phyloP scores from a whole-genome alignment of 1,140 invertebrate genomes.

The Drosophila murphyi region DNA sequence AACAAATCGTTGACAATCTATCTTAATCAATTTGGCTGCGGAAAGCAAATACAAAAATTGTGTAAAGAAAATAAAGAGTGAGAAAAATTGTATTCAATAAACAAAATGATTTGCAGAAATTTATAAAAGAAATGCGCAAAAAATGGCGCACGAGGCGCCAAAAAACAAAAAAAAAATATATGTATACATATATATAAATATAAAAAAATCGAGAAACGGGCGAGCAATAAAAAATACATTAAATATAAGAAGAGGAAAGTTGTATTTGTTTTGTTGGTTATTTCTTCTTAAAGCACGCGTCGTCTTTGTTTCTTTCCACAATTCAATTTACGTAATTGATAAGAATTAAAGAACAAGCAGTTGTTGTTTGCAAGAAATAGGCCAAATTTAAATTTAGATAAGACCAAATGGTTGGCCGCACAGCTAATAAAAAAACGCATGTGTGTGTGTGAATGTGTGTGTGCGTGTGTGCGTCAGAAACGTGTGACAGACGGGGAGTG shows the following conservation, averaged over 20 bases:
- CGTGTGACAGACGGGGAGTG: neutral
- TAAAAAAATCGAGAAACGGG: constrained; percentile 11
- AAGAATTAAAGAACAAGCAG: constrained; percentile 55
- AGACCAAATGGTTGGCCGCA: constrained; percentile 20
- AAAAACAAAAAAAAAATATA: constrained; percentile 15
- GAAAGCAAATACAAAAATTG: constrained; percentile 2
- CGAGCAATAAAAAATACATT: constrained; percentile 22
- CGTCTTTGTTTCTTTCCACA: constrained; percentile 41
- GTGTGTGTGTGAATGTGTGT: neutral
- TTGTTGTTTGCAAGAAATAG: constrained; percentile 50
- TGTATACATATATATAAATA: constrained; percentile 5
- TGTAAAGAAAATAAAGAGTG: neutral
- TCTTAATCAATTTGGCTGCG: constrained; percentile 42
- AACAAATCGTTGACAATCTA: constrained; percentile 38
- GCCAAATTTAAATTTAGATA: constrained; percentile 80
- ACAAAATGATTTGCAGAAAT: constrained; percentile 62
- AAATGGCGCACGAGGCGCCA: constrained; percentile 27
- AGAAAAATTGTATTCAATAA: constrained; percentile 32
- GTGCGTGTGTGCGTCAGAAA: constrained; percentile 18
- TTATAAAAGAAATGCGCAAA: constrained; percentile 66
- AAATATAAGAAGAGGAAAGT: constrained; percentile 35
- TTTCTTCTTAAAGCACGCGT: constrained; percentile 28
- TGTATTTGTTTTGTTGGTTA: neutral
- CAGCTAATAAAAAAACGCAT: constrained; percentile 12
- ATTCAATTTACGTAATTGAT: constrained; percentile 77